Base-by-base conservation (phyloP, 2,888 invertebrate species). In the Scaptomyza polygonia region DNA sequence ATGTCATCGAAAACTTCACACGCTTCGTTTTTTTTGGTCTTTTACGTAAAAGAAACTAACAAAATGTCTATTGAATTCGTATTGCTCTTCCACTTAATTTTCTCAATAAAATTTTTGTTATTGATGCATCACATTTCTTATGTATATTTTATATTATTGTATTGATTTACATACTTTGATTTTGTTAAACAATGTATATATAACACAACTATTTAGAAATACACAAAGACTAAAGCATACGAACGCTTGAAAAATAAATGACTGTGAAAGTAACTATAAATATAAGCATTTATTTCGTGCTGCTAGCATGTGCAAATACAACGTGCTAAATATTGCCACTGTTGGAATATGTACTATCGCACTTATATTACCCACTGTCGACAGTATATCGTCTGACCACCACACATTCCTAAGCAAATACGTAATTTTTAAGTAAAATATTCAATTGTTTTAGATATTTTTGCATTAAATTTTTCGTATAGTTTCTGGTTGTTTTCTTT, bases 1-100 rank as follows among this genome's bases (percentile, higher is more conserved):
- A 75, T 75, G 75, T 61, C 65, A 70, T 74, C 69, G 72, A 77
- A 79, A 83, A 82, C 81, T 84, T 84, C 81, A 86, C 86, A 86
- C 86, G 86, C 84, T 84, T 84, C 77, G 77, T 78, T 82, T 82
- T 75, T 59, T 36, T 62, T 43, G 64, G 61, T 77, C 56, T 67
- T 72, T 85, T 79, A 86, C 86, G 77, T 82, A 79, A 86, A 80
- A 82, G 71, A 57, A 69, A 71, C 72, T 80, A 78, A 70, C 61
- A 34, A 72, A 76, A 76, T 57, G 64, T 67, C 57, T 56, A 63
- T 62, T 74, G 63, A 70, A 67, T 61, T 71, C 52, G 42, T 62
- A 77, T 85, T 77, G 75, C 72, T 70, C 66, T 82, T 70, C 73
- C 51, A 69, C 61, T 54, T 49, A 44, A 32, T 56, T 53, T 54